phyloP scores from a whole-genome alignment of 1,140 invertebrate genomes.

The Pogonomyrmex californicus region DNA sequence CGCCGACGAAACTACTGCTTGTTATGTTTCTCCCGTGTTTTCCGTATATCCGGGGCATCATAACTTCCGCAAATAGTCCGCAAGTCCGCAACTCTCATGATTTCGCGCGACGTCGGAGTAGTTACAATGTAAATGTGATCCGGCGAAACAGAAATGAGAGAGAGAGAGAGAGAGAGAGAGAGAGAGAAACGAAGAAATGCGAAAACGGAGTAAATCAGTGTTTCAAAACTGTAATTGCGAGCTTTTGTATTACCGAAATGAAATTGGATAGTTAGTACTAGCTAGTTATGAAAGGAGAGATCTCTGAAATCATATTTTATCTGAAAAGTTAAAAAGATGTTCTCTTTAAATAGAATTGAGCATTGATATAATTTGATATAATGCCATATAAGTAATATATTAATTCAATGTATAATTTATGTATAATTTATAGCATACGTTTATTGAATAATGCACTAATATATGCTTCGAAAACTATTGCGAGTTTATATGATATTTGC shows the following conservation, averaged over 20 bases:
- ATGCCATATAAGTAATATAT: neutral
- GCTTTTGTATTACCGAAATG: constrained; percentile 17
- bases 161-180: no score
- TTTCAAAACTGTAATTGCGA: constrained; percentile 38
- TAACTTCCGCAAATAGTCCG: constrained; percentile 47
- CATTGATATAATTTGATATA: neutral
- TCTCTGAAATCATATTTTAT: neutral
- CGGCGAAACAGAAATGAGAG: neutral
- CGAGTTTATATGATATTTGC: neutral
- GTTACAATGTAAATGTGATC: constrained; percentile 44
- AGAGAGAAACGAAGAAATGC: neutral
- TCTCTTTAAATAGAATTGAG: neutral
- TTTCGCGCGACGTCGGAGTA: constrained; percentile 27
- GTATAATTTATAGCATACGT: neutral
- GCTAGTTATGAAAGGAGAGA: neutral
- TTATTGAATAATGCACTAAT: neutral
- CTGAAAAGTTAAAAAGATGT: neutral
- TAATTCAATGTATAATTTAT: neutral
- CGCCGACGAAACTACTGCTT: constrained; percentile 51
- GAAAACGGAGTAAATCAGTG: neutral
- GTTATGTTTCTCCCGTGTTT: constrained; percentile 53
- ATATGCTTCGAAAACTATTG: constrained; percentile 18
- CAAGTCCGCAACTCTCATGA: constrained; percentile 47
- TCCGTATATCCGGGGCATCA: constrained; percentile 37
- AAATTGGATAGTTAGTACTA: neutral